Base-by-base conservation (phyloP, 37 sponge, comb jelly and placozoan species). In the Theonella swinhoei region DNA sequence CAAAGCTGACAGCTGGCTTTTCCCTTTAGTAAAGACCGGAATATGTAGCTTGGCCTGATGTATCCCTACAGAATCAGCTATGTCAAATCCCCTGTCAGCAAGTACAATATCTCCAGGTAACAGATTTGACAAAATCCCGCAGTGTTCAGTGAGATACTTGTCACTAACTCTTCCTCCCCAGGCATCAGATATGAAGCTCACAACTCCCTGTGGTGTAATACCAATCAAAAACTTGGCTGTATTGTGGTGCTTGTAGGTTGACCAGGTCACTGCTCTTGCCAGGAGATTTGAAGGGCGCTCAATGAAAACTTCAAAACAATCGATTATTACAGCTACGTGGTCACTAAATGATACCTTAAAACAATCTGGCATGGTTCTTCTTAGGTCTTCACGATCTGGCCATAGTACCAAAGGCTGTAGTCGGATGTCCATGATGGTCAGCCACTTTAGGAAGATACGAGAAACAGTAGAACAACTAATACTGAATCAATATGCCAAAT, bases 11-110 rank as follows among this genome's bases (percentile, higher is more conserved):
- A 89, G 88, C 61, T 93, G 94, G 9, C 32, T 30, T 36, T 93
- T 93, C 9, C 91, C 91, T 39, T 54, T 93, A 2, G 94, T 87
- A 42, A 79, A 90, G 24, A 87, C 91, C 41, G 91, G 94, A 25
- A 90, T 84, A 64, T 84, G 67, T 3, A 94, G 73, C 1, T 23
- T 74, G 24, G 94, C 82, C 19, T 66, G 79, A n/a, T 25, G 39
- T 29, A 85, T 65, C 0, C 89, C 92, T 22, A 94, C 94, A 33
- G 78, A 85, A 9, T 94, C 91, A 7, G 75, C 41, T 28, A 91
- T 91, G 54, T 94, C 81, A 35, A 94, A 94, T 0, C 95, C 91
- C 66, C 95, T 42, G 34, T 94, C 92, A 25, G 92, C 92, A 33
- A 91, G 25, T 0, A 94, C 67, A 0, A 85, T 62, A 64, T 94